Evolutionary conservation across 2,113 vertebrate species (phyloP).

Genomic region (Cricetomys ansorgei): DNA sequence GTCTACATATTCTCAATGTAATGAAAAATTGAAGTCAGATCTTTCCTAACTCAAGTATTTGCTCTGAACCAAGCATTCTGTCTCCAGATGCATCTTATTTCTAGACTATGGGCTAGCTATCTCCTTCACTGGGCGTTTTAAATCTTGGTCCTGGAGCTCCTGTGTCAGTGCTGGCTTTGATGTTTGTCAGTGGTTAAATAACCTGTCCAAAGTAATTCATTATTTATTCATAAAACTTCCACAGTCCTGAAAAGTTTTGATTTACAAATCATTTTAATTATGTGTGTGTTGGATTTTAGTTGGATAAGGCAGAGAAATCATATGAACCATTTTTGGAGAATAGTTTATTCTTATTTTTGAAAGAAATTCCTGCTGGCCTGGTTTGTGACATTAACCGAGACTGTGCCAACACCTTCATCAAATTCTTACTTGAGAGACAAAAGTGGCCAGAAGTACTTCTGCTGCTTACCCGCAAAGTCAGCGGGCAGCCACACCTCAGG

Average conservation of each 20-base stretch:
- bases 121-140: background rate
- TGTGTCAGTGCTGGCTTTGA: background rate
- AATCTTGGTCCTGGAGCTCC: background rate
- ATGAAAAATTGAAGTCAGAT: background rate
- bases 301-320: slow-evolving; percentile 8
- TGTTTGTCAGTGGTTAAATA: background rate
- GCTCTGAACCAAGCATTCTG: background rate
- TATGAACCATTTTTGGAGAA: background rate
- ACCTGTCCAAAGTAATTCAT: background rate
- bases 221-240: background rate
- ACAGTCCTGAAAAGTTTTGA: background rate
- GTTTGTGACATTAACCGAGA: slow-evolving; percentile 81
- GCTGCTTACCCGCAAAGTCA: slow-evolving; percentile 84
- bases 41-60: background rate
- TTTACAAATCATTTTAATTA: background rate
- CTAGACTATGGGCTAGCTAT: background rate
- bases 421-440: slow-evolving; percentile 84
- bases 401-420: slow-evolving; percentile 84
- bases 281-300: background rate
- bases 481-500: slow-evolving; percentile 12
- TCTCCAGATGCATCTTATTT: background rate
- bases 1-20: background rate
- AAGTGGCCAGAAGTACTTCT: slow-evolving; percentile 87
- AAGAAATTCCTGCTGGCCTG: slow-evolving; percentile 83
- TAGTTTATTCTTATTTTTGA: slow-evolving; percentile 60